Percentiles rank a stretch among this genome's conserved stretches.
phyloP scores from a whole-genome alignment of 2,888 invertebrate genomes.

The Sinohyriopsis cumingii region DNA sequence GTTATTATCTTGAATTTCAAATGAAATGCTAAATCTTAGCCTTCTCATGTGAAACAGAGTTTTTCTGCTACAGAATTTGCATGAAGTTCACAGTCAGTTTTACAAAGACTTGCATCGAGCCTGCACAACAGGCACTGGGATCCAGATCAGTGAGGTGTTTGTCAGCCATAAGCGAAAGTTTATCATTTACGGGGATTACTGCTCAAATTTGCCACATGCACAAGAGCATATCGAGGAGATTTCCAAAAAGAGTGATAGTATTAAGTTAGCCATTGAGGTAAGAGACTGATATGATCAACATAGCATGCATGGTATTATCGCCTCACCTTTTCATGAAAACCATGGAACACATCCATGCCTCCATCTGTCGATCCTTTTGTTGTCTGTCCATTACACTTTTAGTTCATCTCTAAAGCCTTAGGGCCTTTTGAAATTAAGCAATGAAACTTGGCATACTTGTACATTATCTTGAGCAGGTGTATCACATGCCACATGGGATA shows the following conservation, averaged over 20 bases:
- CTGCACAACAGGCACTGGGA: slow-evolving; percentile 39
- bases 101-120: slow-evolving; percentile 83
- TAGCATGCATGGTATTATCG: not conserved
- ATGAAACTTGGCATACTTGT: too few species aligned
- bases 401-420: too few species aligned
- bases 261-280: slow-evolving; percentile 73
- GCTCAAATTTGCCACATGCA: slow-evolving; percentile 93
- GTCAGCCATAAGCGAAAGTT: slow-evolving; percentile 92
- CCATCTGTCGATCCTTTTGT: not conserved
- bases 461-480: too few species aligned
- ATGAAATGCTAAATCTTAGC: too few species aligned
- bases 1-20: too few species aligned
- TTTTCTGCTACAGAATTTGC: slow-evolving; percentile 79
- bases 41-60: slow-evolving; percentile 1
- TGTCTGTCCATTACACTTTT: too few species aligned
- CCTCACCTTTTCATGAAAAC: not conserved
- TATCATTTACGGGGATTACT: slow-evolving; percentile 95
- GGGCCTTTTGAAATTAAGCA: too few species aligned
- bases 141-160: slow-evolving; percentile 75
- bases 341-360: not conserved
- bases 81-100: slow-evolving; percentile 89
- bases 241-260: slow-evolving; percentile 79
- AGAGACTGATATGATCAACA: slow-evolving; percentile 2
- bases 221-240: slow-evolving; percentile 87
- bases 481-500: too few species aligned